phyloP scores from a whole-genome alignment of 2,888 invertebrate species.

The Rhagophthalmus giganteus region DNA sequence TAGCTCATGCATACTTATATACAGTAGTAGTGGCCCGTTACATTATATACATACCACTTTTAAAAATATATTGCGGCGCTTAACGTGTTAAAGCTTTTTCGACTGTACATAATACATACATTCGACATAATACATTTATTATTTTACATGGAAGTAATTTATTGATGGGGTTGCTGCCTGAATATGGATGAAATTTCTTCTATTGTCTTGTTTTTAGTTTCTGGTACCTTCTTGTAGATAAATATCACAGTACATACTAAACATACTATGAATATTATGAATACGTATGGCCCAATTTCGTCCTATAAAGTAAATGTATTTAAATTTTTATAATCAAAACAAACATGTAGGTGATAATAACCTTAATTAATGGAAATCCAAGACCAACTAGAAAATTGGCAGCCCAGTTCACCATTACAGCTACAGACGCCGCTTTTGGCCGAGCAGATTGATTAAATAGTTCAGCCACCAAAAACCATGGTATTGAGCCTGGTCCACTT shows the following conservation, averaged over 20 bases:
- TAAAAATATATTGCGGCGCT: too few relatives aligned
- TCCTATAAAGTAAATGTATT: constrained; percentile 48
- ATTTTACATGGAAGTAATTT: constrained; percentile 36
- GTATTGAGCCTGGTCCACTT: constrained; percentile 91
- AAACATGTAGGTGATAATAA: too few relatives aligned
- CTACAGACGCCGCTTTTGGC: constrained; percentile 82
- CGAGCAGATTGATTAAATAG: constrained; percentile 81
- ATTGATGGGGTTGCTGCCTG: constrained; percentile 68
- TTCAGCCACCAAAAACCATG: constrained; percentile 91
- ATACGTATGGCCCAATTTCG: constrained; percentile 69
- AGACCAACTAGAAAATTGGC: constrained; percentile 83
- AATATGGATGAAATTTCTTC: constrained; percentile 86
- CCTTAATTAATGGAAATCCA: constrained; percentile 72
- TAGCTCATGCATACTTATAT: too few relatives aligned
- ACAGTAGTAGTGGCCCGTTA: too few relatives aligned
- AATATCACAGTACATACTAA: constrained; percentile 75
- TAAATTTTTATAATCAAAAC: too few relatives aligned
- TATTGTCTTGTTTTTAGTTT: constrained; percentile 77
- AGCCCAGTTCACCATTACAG: constrained; percentile 85
- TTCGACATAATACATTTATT: background rate
- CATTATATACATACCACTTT: too few relatives aligned
- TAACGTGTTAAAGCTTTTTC: too few relatives aligned
- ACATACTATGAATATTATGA: constrained; percentile 76
- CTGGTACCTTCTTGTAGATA: constrained; percentile 80
- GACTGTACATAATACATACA: background rate